Percentiles rank a stretch among this genome's conserved stretches.
These are phyloP conservation scores for Thera britannica DNA, from an alignment of 2,888 invertebrate genomes.

Conservation along the genomic window DNA sequence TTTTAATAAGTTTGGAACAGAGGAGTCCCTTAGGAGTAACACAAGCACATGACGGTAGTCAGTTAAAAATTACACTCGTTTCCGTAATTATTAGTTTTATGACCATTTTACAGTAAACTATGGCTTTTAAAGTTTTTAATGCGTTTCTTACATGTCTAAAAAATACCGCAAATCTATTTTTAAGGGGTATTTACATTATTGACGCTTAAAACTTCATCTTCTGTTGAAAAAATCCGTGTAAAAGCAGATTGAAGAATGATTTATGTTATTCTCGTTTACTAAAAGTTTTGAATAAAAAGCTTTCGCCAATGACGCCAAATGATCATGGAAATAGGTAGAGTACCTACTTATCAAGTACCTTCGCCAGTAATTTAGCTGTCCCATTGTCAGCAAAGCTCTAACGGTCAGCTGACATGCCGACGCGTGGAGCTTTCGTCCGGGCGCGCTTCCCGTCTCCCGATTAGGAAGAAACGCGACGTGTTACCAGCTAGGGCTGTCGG, in stretches of 20 bases:
- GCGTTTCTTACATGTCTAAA: constrained; percentile 10
- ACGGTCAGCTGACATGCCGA: constrained; percentile 33
- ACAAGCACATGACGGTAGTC: constrained; percentile 34
- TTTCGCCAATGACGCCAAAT: neutral
- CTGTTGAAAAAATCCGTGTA: too few species aligned
- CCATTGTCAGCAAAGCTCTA: constrained; percentile 14
- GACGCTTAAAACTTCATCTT: too few species aligned
- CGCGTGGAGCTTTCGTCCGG: constrained; percentile 57
- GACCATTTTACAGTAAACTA: constrained; percentile 28
- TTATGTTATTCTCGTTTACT: neutral
- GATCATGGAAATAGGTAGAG: neutral
- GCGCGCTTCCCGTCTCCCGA: constrained; percentile 69
- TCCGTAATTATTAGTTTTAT: constrained; percentile 44
- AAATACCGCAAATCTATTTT: neutral
- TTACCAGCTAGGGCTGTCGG: constrained; percentile 31
- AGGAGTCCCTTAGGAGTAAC: constrained; percentile 31
- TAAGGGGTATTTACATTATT: neutral
- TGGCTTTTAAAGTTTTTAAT: constrained; percentile 19
- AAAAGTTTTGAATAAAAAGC: too few species aligned
- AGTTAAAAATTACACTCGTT: constrained; percentile 42
- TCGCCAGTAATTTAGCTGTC: neutral
- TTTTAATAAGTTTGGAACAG: constrained; percentile 36
- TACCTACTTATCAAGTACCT: too few species aligned
- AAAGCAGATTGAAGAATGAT: neutral
- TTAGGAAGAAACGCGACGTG: constrained; percentile 68